Evolutionary conservation across 2,113 vertebrate species (phyloP), one percentile per base, ranked within the genome.

Genomic region (Piaya cayana): DNA sequence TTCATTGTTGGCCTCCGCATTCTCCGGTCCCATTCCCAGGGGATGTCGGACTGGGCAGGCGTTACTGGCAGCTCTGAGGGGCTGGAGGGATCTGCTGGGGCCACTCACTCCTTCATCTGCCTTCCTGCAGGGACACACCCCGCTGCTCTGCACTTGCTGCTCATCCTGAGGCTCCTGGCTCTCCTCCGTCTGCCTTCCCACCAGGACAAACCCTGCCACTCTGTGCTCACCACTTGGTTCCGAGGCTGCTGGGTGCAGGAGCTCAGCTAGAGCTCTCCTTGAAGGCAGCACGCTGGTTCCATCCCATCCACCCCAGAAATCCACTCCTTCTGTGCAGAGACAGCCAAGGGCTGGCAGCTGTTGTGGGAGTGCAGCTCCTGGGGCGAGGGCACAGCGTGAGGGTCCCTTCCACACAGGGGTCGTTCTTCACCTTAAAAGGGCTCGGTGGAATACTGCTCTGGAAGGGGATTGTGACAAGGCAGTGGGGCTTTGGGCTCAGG

Each of bases 1-100:
- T 80, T 37, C 90, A 95, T 96, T 97, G 96, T 96, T 96, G 45
- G 79, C 11, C 27, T 82, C 70, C 67, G 10, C 0, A 1, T 59
- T 87, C 55, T 72, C 52, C 2, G 3, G 81, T 50, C 1, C 4
- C 7, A 30, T 58, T 89, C 90, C 87, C 90, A 85, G 67, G 88
- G 67, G 82, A 0, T 22, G 43, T 8, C 6, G 85, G 82, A 79
- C 32, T 63, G n/a, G 55, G n/a, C 26, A 12, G 7, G 42, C 1
- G 1, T 23, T 59, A 23, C 60, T 37, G 45, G 37, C 39, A 70
- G n/a, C 8, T 49, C 21, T 22, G 6, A 3, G 7, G 52, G 37
- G 60, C 37, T 21, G 10, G 5, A 32, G 68, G 71, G 27, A 47
- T 79, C 75, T 88, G 43, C 42, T 68, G 79, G 62, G 39, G 8